Percentiles rank a stretch among this genome's conserved stretches.
phyloP scores from a whole-genome alignment of 2,113 vertebrate genomes.

The Limnothrissa miodon region DNA sequence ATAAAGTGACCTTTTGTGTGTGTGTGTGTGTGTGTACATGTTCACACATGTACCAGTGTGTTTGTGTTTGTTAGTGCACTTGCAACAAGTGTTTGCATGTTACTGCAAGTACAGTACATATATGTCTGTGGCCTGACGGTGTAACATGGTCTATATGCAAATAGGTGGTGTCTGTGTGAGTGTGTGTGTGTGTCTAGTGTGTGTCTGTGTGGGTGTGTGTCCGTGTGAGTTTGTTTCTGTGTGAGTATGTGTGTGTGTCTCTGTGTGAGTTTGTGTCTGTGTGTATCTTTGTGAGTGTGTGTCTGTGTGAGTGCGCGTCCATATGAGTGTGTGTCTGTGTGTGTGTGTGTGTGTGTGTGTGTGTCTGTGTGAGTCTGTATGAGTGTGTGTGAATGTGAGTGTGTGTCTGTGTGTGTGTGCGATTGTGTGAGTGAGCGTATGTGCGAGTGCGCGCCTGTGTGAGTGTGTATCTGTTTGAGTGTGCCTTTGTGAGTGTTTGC shows the following conservation, averaged over 20 bases:
- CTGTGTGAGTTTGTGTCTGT: background rate
- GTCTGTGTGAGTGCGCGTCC: slow-evolving; percentile 8
- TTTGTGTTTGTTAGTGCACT: background rate
- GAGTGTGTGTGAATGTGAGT: too few relatives aligned
- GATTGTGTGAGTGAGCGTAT: too few relatives aligned
- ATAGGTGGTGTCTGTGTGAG: background rate
- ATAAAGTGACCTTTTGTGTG: too few relatives aligned
- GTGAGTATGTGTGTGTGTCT: background rate
- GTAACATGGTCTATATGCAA: background rate
- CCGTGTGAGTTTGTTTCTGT: background rate
- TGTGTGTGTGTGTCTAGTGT: background rate
- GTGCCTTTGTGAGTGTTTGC: background rate
- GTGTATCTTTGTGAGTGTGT: background rate
- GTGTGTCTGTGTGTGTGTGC: too few relatives aligned
- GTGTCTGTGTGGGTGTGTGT: background rate
- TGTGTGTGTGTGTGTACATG: background rate
- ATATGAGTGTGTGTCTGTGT: background rate
- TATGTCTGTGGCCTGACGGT: background rate
- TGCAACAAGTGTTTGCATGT: background rate
- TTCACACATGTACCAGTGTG: background rate
- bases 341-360: background rate
- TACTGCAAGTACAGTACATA: background rate
- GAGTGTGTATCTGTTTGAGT: background rate
- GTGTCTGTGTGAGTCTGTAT: background rate
- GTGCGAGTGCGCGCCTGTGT: too few relatives aligned